Evolutionary conservation across 2,797 vertebrate species (phyloP).

Genomic region (Sarcophilus harrisii): DNA sequence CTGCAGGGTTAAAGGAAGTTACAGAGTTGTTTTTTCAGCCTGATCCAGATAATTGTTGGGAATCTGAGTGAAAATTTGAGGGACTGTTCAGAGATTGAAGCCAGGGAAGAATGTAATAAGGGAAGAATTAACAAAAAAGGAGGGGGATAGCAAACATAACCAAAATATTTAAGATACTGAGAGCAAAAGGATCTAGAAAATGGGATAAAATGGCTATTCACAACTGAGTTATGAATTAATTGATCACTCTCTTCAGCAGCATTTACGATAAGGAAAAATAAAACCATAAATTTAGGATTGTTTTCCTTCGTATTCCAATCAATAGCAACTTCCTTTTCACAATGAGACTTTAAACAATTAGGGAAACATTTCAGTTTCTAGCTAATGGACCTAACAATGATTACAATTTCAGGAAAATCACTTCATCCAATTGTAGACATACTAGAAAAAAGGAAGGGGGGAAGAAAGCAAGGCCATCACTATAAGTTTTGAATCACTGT

Average conservation of each 20-base stretch:
- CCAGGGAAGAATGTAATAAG: neutral
- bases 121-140: slow-evolving; percentile 11
- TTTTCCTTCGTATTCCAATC: slow-evolving; percentile 73
- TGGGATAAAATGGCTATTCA: neutral
- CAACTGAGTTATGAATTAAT: slow-evolving; percentile 24
- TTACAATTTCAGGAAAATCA: slow-evolving; percentile 77
- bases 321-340: slow-evolving; percentile 72
- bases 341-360: slow-evolving; percentile 78
- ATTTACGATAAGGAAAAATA: slow-evolving; percentile 67
- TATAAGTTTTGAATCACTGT: slow-evolving; percentile 62
- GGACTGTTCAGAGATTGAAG: neutral
- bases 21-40: neutral
- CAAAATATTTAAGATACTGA: neutral
- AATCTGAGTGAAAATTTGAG: neutral
- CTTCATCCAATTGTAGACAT: slow-evolving; percentile 64
- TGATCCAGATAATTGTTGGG: neutral
- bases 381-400: slow-evolving; percentile 75
- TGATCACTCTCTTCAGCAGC: slow-evolving; percentile 38
- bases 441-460: slow-evolving; percentile 57
- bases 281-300: slow-evolving; percentile 60
- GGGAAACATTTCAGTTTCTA: slow-evolving; percentile 74
- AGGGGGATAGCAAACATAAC: slow-evolving; percentile 16
- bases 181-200: neutral
- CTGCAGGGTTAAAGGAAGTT: neutral
- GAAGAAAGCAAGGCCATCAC: slow-evolving; percentile 20